phyloP scores from a whole-genome alignment of 2,113 vertebrate genomes.

The Bostrychus sinensis region DNA sequence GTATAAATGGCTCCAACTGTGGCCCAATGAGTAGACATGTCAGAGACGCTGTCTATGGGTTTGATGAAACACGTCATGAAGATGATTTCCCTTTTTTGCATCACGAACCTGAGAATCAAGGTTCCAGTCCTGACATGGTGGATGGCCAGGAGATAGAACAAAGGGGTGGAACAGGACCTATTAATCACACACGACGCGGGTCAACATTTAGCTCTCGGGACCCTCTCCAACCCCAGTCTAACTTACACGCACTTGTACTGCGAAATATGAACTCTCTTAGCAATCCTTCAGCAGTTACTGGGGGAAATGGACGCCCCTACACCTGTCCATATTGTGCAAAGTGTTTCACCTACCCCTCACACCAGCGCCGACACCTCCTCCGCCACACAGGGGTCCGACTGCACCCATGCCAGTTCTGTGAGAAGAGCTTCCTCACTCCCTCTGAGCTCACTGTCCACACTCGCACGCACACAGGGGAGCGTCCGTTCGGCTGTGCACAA shows the following conservation, averaged over 20 bases:
- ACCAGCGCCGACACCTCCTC: slow-evolving; percentile 73
- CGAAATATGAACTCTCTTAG: slow-evolving; percentile 49
- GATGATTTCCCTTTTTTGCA: slow-evolving; percentile 65
- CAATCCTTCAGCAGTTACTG: slow-evolving; percentile 37
- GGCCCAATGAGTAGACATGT: slow-evolving; percentile 35
- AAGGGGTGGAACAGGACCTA: slow-evolving; percentile 37
- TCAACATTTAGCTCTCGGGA: slow-evolving; percentile 50
- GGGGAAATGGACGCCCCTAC: slow-evolving; percentile 65
- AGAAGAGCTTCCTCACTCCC: slow-evolving; percentile 77
- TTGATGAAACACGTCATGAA: slow-evolving; percentile 59
- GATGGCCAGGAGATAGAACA: slow-evolving; percentile 24
- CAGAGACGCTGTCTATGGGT: slow-evolving; percentile 40
- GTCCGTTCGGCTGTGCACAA: slow-evolving; percentile 71
- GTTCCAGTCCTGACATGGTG: slow-evolving; percentile 45
- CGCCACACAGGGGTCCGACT: slow-evolving; percentile 74
- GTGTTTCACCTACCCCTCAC: slow-evolving; percentile 75
- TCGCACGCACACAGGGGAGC: slow-evolving; percentile 75
- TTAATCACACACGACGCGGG: slow-evolving; percentile 36
- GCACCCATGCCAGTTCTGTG: slow-evolving; percentile 74
- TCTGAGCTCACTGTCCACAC: slow-evolving; percentile 76
- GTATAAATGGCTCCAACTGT: slow-evolving; percentile 49
- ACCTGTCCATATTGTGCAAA: slow-evolving; percentile 74
- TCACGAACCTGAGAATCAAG: slow-evolving; percentile 64
- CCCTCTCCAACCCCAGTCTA: slow-evolving; percentile 61
- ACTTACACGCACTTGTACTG: slow-evolving; percentile 46